A percentile compares a stretch with the other conserved stretches of the same genome.
Conservation (phyloP, 1,140 invertebrate genomes). For the Psilanteris sp. region DNA sequence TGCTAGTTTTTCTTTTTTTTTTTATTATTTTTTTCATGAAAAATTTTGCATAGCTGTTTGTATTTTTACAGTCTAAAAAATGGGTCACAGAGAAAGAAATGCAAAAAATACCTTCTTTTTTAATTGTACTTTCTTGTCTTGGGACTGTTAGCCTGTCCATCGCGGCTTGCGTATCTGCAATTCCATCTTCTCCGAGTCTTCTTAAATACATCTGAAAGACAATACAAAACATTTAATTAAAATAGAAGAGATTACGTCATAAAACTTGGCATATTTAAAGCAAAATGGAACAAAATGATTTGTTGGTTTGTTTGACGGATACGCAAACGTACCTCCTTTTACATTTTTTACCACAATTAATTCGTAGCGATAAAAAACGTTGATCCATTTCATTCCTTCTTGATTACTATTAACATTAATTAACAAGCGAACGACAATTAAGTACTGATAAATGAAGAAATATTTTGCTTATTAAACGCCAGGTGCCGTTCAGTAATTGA, state of each 20-base stretch:
- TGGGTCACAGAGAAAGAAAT: conserved; percentile 32
- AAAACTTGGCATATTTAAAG: conserved; percentile 10
- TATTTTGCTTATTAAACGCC: too few relatives aligned
- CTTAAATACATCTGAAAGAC: conserved; percentile 81
- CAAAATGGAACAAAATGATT: conserved; percentile 10
- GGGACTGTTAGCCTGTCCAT: conserved; percentile 75
- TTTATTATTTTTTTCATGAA: conserved; percentile 5
- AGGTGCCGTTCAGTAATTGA: too few relatives aligned
- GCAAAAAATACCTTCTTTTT: conserved; percentile 79
- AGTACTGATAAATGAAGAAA: too few relatives aligned
- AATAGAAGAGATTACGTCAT: conserved; percentile 24
- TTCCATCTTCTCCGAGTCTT: conserved; percentile 80
- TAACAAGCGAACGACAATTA: too few relatives aligned
- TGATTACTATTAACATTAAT: too few relatives aligned
- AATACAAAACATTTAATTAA: conserved; percentile 47
- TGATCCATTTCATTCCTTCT: too few relatives aligned
- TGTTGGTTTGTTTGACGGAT: background rate
- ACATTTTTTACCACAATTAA: too few relatives aligned
- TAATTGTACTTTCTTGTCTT: conserved; percentile 75
- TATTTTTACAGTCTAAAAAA: conserved; percentile 33
- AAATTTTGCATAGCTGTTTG: conserved; percentile 31
- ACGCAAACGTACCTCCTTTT: background rate
- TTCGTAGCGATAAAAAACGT: too few relatives aligned
- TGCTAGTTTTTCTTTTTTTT: background rate
- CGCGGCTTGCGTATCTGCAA: conserved; percentile 71